phyloP scores from a whole-genome alignment of 2,113 vertebrate genomes.

The Myanophis thanlyinensis region DNA sequence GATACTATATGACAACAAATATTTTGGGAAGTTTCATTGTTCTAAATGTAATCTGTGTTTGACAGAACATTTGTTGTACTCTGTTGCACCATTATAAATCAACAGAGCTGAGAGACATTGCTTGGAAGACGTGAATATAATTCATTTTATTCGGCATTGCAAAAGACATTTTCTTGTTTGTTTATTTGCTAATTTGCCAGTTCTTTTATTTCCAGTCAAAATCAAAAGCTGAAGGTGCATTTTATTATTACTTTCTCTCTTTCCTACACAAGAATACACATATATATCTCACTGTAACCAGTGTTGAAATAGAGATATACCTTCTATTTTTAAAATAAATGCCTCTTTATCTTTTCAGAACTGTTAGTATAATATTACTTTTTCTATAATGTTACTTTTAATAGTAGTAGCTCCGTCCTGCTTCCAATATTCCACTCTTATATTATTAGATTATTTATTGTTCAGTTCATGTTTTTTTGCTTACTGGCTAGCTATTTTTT shows the following conservation, averaged over 20 bases:
- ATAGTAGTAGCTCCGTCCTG: neutral
- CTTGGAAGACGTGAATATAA: neutral
- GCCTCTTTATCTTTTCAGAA: neutral
- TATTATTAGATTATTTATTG: neutral
- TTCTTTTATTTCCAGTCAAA: neutral
- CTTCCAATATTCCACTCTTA: neutral
- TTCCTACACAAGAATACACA: neutral
- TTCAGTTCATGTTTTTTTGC: neutral
- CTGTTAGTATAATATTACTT: neutral
- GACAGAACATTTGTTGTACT: neutral
- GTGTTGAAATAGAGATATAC: neutral
- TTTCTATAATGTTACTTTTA: too few species aligned
- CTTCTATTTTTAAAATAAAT: neutral
- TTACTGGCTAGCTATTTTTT: neutral
- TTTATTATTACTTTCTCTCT: neutral
- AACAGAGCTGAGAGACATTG: neutral
- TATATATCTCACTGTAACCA: neutral
- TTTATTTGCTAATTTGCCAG: constrained; percentile 5
- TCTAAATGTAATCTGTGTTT: neutral
- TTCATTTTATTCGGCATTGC: neutral
- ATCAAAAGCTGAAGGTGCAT: neutral
- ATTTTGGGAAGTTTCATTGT: neutral
- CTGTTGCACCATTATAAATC: neutral
- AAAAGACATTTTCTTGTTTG: neutral
- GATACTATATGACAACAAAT: neutral